Percentiles rank a stretch among this genome's conserved stretches.
phyloP scores from a whole-genome alignment of 2,888 invertebrate genomes.

The Trissolcus japonicus region DNA sequence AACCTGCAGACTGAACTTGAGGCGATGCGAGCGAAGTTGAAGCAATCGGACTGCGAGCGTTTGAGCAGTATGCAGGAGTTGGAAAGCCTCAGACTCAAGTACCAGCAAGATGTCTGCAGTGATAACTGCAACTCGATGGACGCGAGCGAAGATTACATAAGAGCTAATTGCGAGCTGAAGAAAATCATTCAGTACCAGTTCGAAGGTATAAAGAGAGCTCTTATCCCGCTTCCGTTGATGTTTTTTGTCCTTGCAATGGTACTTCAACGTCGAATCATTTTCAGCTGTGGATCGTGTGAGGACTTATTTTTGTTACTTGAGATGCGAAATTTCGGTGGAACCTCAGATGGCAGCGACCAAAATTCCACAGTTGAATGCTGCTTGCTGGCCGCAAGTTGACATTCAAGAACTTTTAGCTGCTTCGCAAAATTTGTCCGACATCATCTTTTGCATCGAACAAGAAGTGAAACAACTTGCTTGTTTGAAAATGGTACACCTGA shows the following conservation, averaged over 20 bases:
- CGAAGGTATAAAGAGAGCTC: constrained; percentile 11
- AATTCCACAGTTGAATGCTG: constrained; percentile 16
- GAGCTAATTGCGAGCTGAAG: constrained; percentile 63
- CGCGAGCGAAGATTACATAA: constrained; percentile 62
- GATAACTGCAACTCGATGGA: constrained; percentile 13
- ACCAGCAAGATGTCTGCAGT: background rate
- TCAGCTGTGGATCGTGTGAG: constrained; percentile 63
- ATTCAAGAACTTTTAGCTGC: constrained; percentile 61
- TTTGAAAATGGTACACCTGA: constrained; percentile 21
- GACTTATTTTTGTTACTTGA: constrained; percentile 60
- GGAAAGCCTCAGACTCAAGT: constrained; percentile 5
- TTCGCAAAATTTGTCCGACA: constrained; percentile 62
- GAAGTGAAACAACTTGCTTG: constrained; percentile 63
- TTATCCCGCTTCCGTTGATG: background rate
- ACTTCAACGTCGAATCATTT: constrained; percentile 1
- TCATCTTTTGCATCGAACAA: constrained; percentile 64
- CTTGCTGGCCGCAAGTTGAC: constrained; percentile 48
- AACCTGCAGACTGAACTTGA: constrained; percentile 1
- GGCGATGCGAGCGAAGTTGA: background rate
- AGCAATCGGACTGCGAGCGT: background rate
- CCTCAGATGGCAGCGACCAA: constrained; percentile 61
- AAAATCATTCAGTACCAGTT: constrained; percentile 13
- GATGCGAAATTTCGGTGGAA: constrained; percentile 56
- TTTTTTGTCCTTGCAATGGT: constrained; percentile 1
- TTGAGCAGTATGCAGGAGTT: background rate